Conservation (phyloP, 2,888 invertebrate species). For the Sinotaia quadrata region DNA sequence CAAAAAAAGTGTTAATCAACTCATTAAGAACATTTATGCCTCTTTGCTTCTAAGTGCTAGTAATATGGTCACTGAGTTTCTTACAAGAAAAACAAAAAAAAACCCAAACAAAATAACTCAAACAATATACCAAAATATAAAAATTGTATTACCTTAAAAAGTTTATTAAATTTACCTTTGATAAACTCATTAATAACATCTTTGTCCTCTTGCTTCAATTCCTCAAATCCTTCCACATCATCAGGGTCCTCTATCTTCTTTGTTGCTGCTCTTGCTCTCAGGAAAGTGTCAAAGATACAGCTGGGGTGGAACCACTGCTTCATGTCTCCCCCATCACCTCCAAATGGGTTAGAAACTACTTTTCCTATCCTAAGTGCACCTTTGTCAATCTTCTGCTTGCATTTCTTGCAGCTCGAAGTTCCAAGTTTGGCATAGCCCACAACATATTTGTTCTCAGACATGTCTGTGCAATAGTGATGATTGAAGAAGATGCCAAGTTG, state of each 20-base stretch:
- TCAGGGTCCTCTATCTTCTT: slow-evolving; percentile 85
- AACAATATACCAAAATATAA: too few relatives aligned
- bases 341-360: slow-evolving; percentile 84
- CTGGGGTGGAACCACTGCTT: slow-evolving; percentile 86
- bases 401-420: slow-evolving; percentile 88
- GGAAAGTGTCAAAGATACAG: slow-evolving; percentile 85
- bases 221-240: slow-evolving; percentile 85
- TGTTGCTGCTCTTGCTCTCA: slow-evolving; percentile 85
- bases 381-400: slow-evolving; percentile 84
- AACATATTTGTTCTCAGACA: slow-evolving; percentile 73
- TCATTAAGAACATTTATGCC: too few relatives aligned
- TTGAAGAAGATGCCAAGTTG: neutral
- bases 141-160: too few relatives aligned
- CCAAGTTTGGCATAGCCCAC: slow-evolving; percentile 87
- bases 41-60: too few relatives aligned
- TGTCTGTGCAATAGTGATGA: slow-evolving; percentile 36
- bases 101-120: too few relatives aligned
- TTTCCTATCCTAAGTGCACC: slow-evolving; percentile 85
- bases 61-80: too few relatives aligned
- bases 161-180: slow-evolving; percentile 72
- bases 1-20: too few relatives aligned
- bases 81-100: too few relatives aligned
- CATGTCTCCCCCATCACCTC: slow-evolving; percentile 82
- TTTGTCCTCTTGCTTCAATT: slow-evolving; percentile 80
- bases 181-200: slow-evolving; percentile 79